Evolutionary conservation across 1,140 invertebrate genomes (phyloP).

Genomic region (Zelostemma sp.): DNA sequence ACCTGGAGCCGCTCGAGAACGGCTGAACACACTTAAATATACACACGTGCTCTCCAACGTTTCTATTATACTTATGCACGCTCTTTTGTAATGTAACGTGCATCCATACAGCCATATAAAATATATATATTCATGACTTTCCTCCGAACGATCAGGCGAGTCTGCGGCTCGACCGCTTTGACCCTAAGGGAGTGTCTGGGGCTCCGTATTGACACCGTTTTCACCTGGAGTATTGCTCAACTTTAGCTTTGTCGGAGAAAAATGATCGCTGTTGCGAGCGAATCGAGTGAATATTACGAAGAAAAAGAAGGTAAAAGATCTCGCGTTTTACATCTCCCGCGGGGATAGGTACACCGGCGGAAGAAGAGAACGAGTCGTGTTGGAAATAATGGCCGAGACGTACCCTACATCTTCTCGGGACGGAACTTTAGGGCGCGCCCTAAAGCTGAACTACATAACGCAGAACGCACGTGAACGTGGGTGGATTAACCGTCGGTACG

Average conservation of each 20-base stretch:
- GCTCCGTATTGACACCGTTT: conserved; percentile 24
- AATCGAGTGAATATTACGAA: too few relatives aligned
- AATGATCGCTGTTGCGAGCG: too few relatives aligned
- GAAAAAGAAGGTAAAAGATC: too few relatives aligned
- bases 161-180: conserved; percentile 20
- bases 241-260: too few relatives aligned
- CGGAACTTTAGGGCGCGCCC: conserved; percentile 42
- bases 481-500: conserved; percentile 38
- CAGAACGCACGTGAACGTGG: conserved; percentile 26
- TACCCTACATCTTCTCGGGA: conserved; percentile 28
- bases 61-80: neutral
- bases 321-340: conserved; percentile 44
- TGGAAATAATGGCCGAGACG: conserved; percentile 39
- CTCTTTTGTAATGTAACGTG: conserved; percentile 8
- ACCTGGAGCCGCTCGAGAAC: conserved; percentile 12
- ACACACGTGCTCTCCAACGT: conserved; percentile 2
- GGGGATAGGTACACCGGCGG: conserved; percentile 45
- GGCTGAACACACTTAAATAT: conserved; percentile 12
- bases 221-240: conserved; percentile 14
- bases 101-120: conserved; percentile 5
- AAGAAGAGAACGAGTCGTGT: conserved; percentile 40
- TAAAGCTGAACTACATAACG: conserved; percentile 21
- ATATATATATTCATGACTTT: conserved; percentile 31
- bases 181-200: conserved; percentile 7
- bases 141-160: conserved; percentile 23